A percentile compares a stretch with the other conserved stretches of the same genome.
Conservation (phyloP, 2,888 invertebrate species). For the Drosophila histrio region DNA sequence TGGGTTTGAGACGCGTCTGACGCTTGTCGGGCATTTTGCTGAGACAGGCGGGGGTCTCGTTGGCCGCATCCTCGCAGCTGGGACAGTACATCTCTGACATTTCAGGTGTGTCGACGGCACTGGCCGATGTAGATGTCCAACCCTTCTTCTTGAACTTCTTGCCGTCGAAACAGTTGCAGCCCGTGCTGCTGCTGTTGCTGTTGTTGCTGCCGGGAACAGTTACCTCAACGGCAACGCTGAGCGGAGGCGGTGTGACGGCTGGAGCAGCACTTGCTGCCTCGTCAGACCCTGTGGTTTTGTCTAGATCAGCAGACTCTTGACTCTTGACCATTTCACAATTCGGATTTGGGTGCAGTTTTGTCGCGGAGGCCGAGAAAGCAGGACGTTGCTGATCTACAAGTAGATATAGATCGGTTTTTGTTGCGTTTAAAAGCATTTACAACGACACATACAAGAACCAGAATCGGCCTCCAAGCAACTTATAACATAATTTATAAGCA, state of each 20-base stretch:
- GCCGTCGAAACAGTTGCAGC: slow-evolving; percentile 84
- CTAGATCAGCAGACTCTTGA: slow-evolving; percentile 37
- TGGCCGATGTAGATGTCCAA: slow-evolving; percentile 66
- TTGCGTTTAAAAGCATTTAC: slow-evolving; percentile 58
- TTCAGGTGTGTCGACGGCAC: slow-evolving; percentile 81
- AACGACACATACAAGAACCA: slow-evolving; percentile 64
- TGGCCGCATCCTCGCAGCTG: slow-evolving; percentile 82
- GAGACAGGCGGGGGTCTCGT: slow-evolving; percentile 85
- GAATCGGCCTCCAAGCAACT: slow-evolving; percentile 56
- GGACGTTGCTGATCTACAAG: slow-evolving; percentile 85
- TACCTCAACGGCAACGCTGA: slow-evolving; percentile 60
- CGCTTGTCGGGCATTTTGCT: slow-evolving; percentile 83
- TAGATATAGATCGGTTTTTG: slow-evolving; percentile 82
- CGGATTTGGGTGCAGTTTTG: slow-evolving; percentile 82
- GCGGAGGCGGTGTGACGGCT: slow-evolving; percentile 57
- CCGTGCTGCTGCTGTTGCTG: slow-evolving; percentile 63
- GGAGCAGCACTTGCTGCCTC: slow-evolving; percentile 36
- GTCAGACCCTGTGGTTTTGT: slow-evolving; percentile 26
- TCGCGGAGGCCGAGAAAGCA: slow-evolving; percentile 85
- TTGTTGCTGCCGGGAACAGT: slow-evolving; percentile 36
- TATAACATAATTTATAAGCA: slow-evolving; percentile 52
- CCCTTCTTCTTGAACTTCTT: slow-evolving; percentile 83
- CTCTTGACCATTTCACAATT: slow-evolving; percentile 72
- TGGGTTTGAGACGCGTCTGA: slow-evolving; percentile 74
- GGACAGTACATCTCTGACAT: slow-evolving; percentile 87